phyloP scores from a whole-genome alignment of 2,113 vertebrate genomes.

The Lanius ludovicianus region DNA sequence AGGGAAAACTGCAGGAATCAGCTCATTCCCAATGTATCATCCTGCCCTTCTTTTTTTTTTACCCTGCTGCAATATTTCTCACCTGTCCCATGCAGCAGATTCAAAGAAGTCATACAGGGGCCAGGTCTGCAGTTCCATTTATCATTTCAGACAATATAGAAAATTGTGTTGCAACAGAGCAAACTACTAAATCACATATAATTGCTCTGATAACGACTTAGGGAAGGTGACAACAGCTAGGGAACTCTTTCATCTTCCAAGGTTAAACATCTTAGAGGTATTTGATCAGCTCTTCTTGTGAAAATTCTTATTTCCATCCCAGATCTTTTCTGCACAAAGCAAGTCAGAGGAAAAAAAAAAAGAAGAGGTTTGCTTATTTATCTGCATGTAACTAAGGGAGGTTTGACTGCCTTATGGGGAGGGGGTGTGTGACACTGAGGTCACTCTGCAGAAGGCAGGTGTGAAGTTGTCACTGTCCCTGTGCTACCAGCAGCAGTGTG shows the following conservation, averaged over 20 bases:
- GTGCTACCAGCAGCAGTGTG: neutral
- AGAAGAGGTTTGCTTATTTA: neutral
- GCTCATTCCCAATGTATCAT: neutral
- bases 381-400: neutral
- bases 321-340: neutral
- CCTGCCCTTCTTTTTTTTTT: neutral
- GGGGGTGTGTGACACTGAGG: neutral
- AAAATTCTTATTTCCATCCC: neutral
- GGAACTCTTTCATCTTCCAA: neutral
- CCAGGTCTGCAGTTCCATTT: neutral
- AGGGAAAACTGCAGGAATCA: neutral
- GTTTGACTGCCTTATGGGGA: accelerated
- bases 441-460: neutral
- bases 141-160: neutral
- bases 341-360: neutral
- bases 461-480: accelerated
- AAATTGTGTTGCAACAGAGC: neutral
- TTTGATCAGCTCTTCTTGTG: neutral
- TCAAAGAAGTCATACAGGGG: neutral
- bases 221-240: neutral
- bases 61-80: neutral
- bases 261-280: neutral
- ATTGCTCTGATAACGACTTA: neutral
- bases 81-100: neutral
- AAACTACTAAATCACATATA: conserved; percentile 34